phyloP scores from a whole-genome alignment of 2,797 vertebrate species.

The Austrolebias charrua region DNA sequence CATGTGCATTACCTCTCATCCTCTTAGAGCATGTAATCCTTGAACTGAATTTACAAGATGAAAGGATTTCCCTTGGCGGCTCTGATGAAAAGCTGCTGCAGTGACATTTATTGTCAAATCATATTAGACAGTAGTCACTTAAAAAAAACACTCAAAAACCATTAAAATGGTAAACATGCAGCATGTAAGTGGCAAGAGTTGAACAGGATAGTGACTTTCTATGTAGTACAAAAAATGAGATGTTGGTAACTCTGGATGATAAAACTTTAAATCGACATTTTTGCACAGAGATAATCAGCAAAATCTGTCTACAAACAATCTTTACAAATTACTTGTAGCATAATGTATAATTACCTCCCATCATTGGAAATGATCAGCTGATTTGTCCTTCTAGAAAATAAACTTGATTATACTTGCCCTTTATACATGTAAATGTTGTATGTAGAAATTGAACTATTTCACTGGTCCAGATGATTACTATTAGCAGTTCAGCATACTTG shows the following conservation, averaged over 20 bases:
- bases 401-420: too few species aligned
- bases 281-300: too few species aligned
- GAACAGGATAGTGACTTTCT: background rate
- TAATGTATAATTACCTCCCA: too few species aligned
- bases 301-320: too few species aligned
- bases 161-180: conserved; percentile 14
- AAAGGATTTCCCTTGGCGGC: conserved; percentile 55
- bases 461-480: too few species aligned
- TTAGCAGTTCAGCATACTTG: too few species aligned
- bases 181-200: conserved; percentile 15
- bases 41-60: conserved; percentile 66
- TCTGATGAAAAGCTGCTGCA: conserved; percentile 28
- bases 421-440: too few species aligned
- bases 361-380: too few species aligned
- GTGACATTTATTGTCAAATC: conserved; percentile 63
- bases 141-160: conserved; percentile 28
- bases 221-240: background rate
- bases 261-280: too few species aligned
- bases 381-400: too few species aligned
- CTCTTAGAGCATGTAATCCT: conserved; percentile 66
- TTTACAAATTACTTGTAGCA: too few species aligned
- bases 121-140: conserved; percentile 53
- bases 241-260: background rate
- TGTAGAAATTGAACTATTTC: too few species aligned
- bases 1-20: conserved; percentile 49